Evolutionary conservation across 2,113 vertebrate species (phyloP).

Genomic region (Sitta europaea): DNA sequence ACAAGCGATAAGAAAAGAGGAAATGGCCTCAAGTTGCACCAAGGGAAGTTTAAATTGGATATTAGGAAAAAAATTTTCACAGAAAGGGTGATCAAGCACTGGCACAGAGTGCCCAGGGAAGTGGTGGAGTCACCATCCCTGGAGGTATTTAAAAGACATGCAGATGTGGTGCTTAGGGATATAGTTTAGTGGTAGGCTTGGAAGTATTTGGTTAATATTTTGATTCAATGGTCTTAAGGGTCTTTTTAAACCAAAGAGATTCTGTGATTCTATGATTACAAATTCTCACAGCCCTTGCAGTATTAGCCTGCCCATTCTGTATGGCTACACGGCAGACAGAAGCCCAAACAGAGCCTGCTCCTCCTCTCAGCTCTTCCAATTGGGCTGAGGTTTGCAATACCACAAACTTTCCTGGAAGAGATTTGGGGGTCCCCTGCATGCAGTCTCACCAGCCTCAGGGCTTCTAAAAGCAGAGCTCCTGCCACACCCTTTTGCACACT

Average conservation of each 20-base stretch:
- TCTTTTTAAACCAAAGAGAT: neutral
- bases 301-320: neutral
- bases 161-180: neutral
- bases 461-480: neutral
- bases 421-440: neutral
- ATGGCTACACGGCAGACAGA: neutral
- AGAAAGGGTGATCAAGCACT: fast-evolving
- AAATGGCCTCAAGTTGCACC: neutral
- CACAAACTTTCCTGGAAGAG: neutral
- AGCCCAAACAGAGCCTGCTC: neutral
- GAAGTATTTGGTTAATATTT: neutral
- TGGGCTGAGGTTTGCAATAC: neutral
- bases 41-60: neutral
- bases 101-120: neutral
- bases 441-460: neutral
- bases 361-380: neutral
- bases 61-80: neutral
- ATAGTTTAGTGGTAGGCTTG: neutral
- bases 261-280: neutral
- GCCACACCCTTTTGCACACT: neutral
- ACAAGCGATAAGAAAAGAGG: neutral
- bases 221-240: neutral
- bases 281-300: neutral
- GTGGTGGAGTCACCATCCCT: neutral
- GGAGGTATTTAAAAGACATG: neutral